Conservation (phyloP, 2,888 invertebrate genomes). For the Orthosia incerta region DNA sequence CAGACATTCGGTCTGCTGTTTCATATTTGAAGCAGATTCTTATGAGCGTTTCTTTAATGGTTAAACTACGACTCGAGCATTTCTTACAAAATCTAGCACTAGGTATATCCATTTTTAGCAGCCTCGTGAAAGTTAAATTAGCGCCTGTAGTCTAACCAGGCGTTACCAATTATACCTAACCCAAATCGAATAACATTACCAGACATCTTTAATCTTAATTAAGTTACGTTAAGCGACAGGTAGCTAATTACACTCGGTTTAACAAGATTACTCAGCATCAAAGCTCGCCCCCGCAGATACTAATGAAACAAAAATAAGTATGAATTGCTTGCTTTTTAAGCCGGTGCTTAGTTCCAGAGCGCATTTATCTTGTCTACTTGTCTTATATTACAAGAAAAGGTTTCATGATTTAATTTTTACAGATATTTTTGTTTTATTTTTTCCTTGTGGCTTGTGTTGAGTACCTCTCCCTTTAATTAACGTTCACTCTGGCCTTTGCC, state of each 20-base stretch:
- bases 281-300: conserved; percentile 2
- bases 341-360: conserved; percentile 14
- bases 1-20: no score
- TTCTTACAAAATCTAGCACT: not conserved
- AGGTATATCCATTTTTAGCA: not conserved
- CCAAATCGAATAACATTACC: not conserved
- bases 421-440: conserved; percentile 6
- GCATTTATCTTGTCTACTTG: conserved; percentile 15
- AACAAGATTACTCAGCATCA: conserved; percentile 27
- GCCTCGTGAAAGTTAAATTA: not conserved
- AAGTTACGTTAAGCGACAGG: conserved; percentile 18
- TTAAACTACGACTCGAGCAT: not conserved
- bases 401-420: conserved; percentile 26
- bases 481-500: not conserved
- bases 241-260: conserved; percentile 31
- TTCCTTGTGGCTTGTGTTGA: not conserved
- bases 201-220: conserved; percentile 30
- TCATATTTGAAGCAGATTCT: no score
- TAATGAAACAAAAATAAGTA: conserved; percentile 36
- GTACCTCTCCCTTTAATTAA: not conserved
- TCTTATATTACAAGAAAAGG: conserved; percentile 9
- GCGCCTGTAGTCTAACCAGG: not conserved
- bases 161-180: conserved; percentile 2
- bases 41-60: no score
- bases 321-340: conserved; percentile 17